Base-by-base conservation (phyloP, 2,888 invertebrate species). In the Cerastis leucographa region DNA sequence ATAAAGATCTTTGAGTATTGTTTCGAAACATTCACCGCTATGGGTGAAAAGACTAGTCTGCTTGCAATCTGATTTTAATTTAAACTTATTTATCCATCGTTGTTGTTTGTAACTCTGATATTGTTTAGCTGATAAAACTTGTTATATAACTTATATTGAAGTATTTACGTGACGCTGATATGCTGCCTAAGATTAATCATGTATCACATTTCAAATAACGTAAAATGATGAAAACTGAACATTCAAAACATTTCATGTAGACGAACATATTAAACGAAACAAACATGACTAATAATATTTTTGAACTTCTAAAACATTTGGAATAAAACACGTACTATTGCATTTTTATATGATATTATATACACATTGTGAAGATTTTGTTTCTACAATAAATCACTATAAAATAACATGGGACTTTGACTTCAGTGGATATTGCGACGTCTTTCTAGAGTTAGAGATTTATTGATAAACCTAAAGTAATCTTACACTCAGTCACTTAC, bases 381-480 rank as follows among this genome's bases (percentile, higher is more conserved):
- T 82, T 76, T 72, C 54, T 68, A 85, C 51, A 85, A 83, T 81
- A 84, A 81, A 80, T 71, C 54, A 66, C 62, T 74, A 42, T 74
- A 46, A 71, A 70, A 74, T n/a, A 71, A 74, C 0, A 70, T 35
- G 14, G 3, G 46, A 40, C n/a, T 74, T 84, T 84, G 14, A 64
- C 17, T 74, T 29, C 2, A 56, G 11, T n/a, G 61, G 49, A 6
- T 9, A 59, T 29, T 1, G 2, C 4, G 22, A 35, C 11, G 25
- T 8, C 6, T 56, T 22, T 46, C 11, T 42, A 1, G 17, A n/a
- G 2, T 35, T 29, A 14, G 22, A 2, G 7, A 0, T 19, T 74
- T 62, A 65, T n/a, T 44, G 29, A 2, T 35, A 35, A 35, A 35
- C 35, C 35, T 35, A 35, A 35, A 35, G 3, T 35, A 35, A 35